Evolutionary conservation across 2,797 vertebrate genomes (phyloP), one percentile per base, ranked within the genome.

Genomic region (Vultur gryphus): DNA sequence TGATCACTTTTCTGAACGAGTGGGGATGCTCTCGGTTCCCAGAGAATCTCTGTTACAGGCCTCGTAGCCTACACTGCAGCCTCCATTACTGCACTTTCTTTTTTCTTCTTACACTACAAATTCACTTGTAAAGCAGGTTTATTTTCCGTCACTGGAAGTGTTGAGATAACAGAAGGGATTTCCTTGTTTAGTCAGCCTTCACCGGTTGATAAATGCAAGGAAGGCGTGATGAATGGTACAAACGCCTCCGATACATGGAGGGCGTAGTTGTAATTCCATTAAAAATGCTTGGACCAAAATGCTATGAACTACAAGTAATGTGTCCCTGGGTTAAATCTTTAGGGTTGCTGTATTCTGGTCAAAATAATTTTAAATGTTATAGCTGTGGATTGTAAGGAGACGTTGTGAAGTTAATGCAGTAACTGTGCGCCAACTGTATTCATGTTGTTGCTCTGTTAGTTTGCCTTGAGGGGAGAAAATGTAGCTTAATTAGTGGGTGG

Each of bases 121-220:
- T 76, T 58, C 61, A 90, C 90, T 92, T 82, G 55, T 77, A 55
- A 85, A 76, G 67, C 52, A 4, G 64, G 72, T 86, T 96, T 93
- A 58, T 94, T 94, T 97, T 97, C 87, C 91, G 85, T 35, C 81
- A 23, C 89, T 95, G 94, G 71, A 91, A 89, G 93, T 61, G 82
- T 93, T n/a, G 87, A 85, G 91, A 88, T 97, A 93, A 92, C 71
- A 94, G 95, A 95, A 93, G 72, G 95, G 86, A 91, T 90, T 94
- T 95, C 95, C 94, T 93, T 93, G 92, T 90, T 96, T 94, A 94
- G 67, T 89, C 93, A 93, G 90, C 93, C 90, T 72, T 89, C 71
- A n/a, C 33, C 1, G 4, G 77, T 8, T 93, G 95, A 90, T 95
- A 96, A 93, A 55, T 55, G 39, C 67, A 52, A 91, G 88, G 91